Evolutionary conservation across 2,797 vertebrate genomes (phyloP), one percentile per base, ranked within the genome.

Genomic region (Neolamprologus multifasciatus): DNA sequence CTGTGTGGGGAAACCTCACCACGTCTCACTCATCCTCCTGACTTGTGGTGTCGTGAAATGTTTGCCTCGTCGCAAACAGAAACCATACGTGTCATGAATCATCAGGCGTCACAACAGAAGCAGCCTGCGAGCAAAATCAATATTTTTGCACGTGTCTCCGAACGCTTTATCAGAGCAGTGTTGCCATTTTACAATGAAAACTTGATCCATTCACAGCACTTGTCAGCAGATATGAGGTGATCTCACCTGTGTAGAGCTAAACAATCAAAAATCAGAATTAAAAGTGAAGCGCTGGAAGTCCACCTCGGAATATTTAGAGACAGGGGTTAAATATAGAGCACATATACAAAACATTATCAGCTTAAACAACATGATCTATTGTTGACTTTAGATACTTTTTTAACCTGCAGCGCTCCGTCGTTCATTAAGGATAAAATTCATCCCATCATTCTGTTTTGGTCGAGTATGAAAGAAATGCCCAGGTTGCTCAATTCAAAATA

Each of bases 1-100:
- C 89, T 94, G 92, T 92, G 90, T 89, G 90, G 91, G 91, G 87
- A 89, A 88, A 77, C 81, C 82, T 88, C 62, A n/a, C 67, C 89
- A 26, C 83, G 77, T 74, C 79, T 86, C 29, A 26, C 86, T 91
- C 80, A n/a, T 85, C 83, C 80, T 81, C 79, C 77, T 51, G 79
- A 78, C 48, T 87, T 71, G 86, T 33, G 86, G 78, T 83, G 85
- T 85, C 2, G 40, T 80, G 77, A 91, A 90, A 84, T 45, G 50
- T 84, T 31, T 31, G 82, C 52, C 78, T 89, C 85, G 87, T 93
- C 80, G 81, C 86, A 91, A 93, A 84, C 92, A 92, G 91, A 89
- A 82, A 67, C 7, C 52, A 4, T 74, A 45, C 51, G 50, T 57
- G 87, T 81, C 80, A 29, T 79, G 84, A 91, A 90, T 88, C 89